A percentile compares a stretch with the other conserved stretches of the same genome.
These are phyloP conservation scores for Euphydryas editha DNA, from an alignment of 2,888 invertebrate species.

Conservation along the genomic window DNA sequence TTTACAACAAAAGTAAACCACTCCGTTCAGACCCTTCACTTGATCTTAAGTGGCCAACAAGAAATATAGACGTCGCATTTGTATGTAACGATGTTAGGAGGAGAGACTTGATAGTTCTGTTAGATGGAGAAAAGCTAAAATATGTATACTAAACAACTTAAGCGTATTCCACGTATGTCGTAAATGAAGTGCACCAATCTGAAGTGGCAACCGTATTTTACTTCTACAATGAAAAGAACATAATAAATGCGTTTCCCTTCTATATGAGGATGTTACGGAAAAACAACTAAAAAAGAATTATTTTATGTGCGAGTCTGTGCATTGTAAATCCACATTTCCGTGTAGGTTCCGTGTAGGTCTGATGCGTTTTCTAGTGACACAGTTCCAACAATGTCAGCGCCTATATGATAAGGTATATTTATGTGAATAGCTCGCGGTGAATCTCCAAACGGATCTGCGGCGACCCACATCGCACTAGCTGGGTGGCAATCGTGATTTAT, in stretches of 20 bases:
- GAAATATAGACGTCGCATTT: constrained; percentile 37
- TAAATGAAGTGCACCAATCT: background rate
- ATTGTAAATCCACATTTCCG: constrained; percentile 11
- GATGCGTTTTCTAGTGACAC: constrained; percentile 29
- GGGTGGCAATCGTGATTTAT: constrained; percentile 58
- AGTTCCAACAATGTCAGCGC: constrained; percentile 28
- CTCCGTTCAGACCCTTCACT: constrained; percentile 33
- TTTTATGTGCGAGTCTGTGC: constrained; percentile 11
- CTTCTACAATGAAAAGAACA: constrained; percentile 1
- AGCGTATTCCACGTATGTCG: background rate
- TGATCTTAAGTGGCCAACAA: constrained; percentile 29
- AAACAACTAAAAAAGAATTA: background rate
- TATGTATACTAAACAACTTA: constrained; percentile 6
- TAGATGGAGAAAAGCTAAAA: constrained; percentile 18
- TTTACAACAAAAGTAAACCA: constrained; percentile 39
- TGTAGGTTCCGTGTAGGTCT: constrained; percentile 15
- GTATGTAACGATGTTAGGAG: constrained; percentile 39
- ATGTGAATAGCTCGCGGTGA: constrained; percentile 31
- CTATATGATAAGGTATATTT: constrained; percentile 23
- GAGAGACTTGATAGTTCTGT: constrained; percentile 28
- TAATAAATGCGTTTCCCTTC: background rate
- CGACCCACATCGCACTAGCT: constrained; percentile 50
- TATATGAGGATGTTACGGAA: background rate
- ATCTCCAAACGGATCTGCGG: constrained; percentile 42
- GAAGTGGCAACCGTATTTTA: background rate